A percentile compares a stretch with the other conserved stretches of the same genome.
These are phyloP conservation scores for Philopedon plagiatum DNA, from an alignment of 2,888 invertebrate species.

Conservation along the genomic window DNA sequence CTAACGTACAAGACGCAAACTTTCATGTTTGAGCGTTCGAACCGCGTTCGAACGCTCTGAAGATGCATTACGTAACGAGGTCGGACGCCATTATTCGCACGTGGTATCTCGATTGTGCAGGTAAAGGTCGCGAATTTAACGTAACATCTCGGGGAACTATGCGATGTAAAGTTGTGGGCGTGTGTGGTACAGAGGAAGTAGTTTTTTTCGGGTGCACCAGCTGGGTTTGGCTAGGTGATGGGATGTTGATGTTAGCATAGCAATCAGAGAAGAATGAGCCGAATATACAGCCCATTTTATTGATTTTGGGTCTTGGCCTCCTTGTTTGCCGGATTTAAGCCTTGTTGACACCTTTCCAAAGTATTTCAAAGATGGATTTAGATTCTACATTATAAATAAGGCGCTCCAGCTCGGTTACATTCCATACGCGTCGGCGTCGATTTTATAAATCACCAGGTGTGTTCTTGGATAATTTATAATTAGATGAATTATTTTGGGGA, in stretches of 20 bases:
- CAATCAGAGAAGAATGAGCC: too few relatives aligned
- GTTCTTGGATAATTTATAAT: too few relatives aligned
- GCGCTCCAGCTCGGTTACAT: too few relatives aligned
- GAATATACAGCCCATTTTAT: background rate
- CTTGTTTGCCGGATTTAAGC: background rate
- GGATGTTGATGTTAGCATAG: background rate
- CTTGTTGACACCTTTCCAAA: background rate
- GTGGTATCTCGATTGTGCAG: slow-evolving; percentile 40
- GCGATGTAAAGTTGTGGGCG: slow-evolving; percentile 10
- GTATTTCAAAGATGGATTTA: too few relatives aligned
- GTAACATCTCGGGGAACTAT: slow-evolving; percentile 19
- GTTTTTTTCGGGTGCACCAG: slow-evolving; percentile 7
- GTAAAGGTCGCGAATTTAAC: slow-evolving; percentile 36
- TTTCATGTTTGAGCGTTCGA: background rate
- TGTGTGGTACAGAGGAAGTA: slow-evolving; percentile 16
- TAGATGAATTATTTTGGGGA: too few relatives aligned
- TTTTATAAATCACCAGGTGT: too few relatives aligned
- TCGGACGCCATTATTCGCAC: slow-evolving; percentile 39
- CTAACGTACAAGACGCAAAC: slow-evolving; percentile 7
- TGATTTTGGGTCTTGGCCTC: background rate
- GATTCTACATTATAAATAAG: too few relatives aligned
- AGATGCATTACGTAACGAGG: slow-evolving; percentile 33
- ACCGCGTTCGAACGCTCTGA: slow-evolving; percentile 11
- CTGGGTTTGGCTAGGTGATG: slow-evolving; percentile 17
- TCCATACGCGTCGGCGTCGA: too few relatives aligned